Evolutionary conservation across 2,888 invertebrate genomes (phyloP), one percentile per base, ranked within the genome.

Genomic region (Amiota mariae): DNA sequence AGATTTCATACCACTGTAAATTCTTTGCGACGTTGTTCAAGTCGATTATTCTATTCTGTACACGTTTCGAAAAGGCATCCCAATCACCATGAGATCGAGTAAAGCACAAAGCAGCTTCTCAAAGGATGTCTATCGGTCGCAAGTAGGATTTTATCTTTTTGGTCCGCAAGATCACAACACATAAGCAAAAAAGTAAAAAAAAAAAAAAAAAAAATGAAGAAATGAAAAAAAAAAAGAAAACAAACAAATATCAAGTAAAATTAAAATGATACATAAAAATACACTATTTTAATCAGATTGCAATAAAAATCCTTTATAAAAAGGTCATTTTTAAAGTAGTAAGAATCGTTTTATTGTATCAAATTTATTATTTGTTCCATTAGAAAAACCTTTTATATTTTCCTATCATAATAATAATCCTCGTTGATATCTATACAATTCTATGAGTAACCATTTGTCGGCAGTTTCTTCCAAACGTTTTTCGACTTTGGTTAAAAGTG

Each of bases 41-140:
- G 66, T 74, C 75, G 76, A 75, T 78, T 78, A 78, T 76, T 76
- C 78, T 75, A 86, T 86, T 86, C 86, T 84, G 86, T 75, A 84
- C 86, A 86, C 86, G 86, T 86, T 81, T 80, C 74, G 81, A 79
- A 78, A 80, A 85, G 84, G 86, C 86, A 86, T 87, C 87, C 85
- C 87, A 87, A 86, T 84, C 87, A 84, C 81, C 78, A 79, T 80
- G 78, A 80, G 82, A 82, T 82, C 79, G 82, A 80, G 81, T 82
- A 81, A 81, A 77, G 81, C 81, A 81, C 81, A 75, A 73, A 75
- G 75, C 59, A 47, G 56, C 20, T 57, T 46, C 46, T 66, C 49
- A 72, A 56, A 61, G n/a, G 36, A 49, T 12, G 70, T 48, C 71
- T 51, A n/a, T n/a, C n/a, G 12, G 13, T n/a, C n/a, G 54, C 54